Evolutionary conservation across 2,113 vertebrate species (phyloP).

Genomic region (Lipophrys pholis): DNA sequence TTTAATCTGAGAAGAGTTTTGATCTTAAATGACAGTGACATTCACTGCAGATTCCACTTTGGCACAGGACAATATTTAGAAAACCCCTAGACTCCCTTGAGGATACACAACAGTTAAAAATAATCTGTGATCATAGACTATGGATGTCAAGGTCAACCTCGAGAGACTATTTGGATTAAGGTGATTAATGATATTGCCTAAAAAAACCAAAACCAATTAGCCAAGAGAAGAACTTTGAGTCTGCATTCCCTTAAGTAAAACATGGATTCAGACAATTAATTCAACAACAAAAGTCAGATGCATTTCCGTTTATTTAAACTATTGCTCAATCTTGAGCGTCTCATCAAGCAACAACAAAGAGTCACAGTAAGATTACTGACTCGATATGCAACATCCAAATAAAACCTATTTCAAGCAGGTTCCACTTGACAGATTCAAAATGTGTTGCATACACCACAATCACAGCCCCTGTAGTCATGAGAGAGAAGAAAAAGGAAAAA

Average conservation of each 20-base stretch:
- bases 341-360: slow-evolving; percentile 6
- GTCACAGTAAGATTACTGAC: not conserved
- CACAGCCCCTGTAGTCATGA: not conserved
- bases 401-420: not conserved
- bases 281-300: not conserved
- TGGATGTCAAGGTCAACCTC: slow-evolving; percentile 38
- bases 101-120: slow-evolving; percentile 29
- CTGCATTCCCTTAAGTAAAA: not conserved
- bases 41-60: slow-evolving; percentile 22
- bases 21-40: slow-evolving; percentile 40
- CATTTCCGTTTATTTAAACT: slow-evolving; percentile 2
- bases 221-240: slow-evolving; percentile 11
- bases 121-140: slow-evolving; percentile 40
- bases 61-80: slow-evolving; percentile 38
- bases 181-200: slow-evolving; percentile 23
- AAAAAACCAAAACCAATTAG: slow-evolving; percentile 18
- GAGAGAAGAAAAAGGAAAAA: not conserved
- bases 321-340: slow-evolving; percentile 15
- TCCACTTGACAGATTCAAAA: slow-evolving; percentile 14
- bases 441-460: not conserved
- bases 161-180: slow-evolving; percentile 25
- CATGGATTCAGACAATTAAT: not conserved
- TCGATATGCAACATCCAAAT: not conserved
- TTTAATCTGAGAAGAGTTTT: slow-evolving; percentile 2
- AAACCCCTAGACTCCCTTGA: slow-evolving; percentile 29